Evolutionary conservation across 2,888 invertebrate species (phyloP), one percentile per base, ranked within the genome.

Genomic region (Platycheirus rosarum): DNA sequence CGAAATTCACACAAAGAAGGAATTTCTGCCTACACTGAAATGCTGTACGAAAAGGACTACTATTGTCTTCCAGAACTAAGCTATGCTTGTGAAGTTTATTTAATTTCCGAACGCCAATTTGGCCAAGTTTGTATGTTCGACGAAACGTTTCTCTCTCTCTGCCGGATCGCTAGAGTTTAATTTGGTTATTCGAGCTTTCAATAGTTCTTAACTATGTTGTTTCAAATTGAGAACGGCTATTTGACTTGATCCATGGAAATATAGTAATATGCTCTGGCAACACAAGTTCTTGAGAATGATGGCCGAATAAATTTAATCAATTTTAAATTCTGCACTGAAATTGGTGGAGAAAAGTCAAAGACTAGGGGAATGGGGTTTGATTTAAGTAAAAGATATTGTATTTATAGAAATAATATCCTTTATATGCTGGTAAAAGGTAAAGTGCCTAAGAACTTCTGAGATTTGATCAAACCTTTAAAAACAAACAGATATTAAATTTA

Each of bases 71-170:
- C 20, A n/a, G 49, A 49, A 74, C 68, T 69, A 44, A 69, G 65
- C 69, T 60, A 69, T 69, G 69, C 69, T 42, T 65, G 75, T 42
- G 49, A 40, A 53, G 78, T 62, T 79, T 74, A 79, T 79, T 74
- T 79, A 60, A 74, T 79, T 79, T 77, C 29, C 65, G 32, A 16
- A 66, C 5, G 44, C 35, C 75, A 68, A 68, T 60, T 74, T 62
- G 57, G 44, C 42, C 26, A 32, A 51, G 35, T 63, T 65, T 44
- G 63, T 62, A 65, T 57, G 35, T 65, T 71, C 18, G 37, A 37
- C 18, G 37, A 37, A 62, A 53, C 35, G 44, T 32, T 53, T 62
- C 51, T 26, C 5, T 49, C 23, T 26, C 51, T 42, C 13, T 49
- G 16, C 48, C 26, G 48, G 62, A 26, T 40, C 53, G 37, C 53